Base-by-base conservation (phyloP, 1,140 invertebrate species). In the Leptopilina boulardi region DNA sequence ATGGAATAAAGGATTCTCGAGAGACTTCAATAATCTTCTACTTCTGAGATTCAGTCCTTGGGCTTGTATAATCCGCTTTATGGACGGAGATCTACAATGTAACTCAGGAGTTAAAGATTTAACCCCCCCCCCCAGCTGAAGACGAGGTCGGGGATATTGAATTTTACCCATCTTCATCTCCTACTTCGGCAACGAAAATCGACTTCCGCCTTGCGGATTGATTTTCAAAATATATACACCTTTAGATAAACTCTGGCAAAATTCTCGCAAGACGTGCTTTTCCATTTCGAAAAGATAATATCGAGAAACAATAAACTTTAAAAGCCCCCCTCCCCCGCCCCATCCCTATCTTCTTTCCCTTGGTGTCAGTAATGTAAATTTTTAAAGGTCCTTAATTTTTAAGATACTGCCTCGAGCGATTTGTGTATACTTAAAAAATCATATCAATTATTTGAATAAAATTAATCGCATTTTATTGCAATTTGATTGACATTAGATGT, bases 1-100 rank as follows among this genome's bases (percentile, higher is more conserved):
- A 66, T 30, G 23, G 21, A 3, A 30, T 66, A 30, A 66, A 66
- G 26, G 3, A 30, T 34, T 66, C 59, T 30, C 59, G 23, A 30
- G 59, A 30, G 21, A 30, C 59, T 66, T 66, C 59, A 66, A 66
- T 66, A 66, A 66, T 66, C 23, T n/a, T 30, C 10, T n/a, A 30
- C 59, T 66, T 30, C 59, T 66, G 59, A 66, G 59, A 66, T 66
- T 66, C 59, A 66, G 59, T 66, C 59, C 59, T 34, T 26, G 56
- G 56, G 23, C 23, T 26, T 66, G 56, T 66, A 66, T 66, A 66
- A 66, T 66, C 59, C 26, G 59, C 59, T 66, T 66, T 66, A 66
- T 66, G 59, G 59, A 30, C 26, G 13, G 26, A 66, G 59, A 66
- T 66, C 59, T 66, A 66, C 59, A 66, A 66, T 66, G 59, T 66